A percentile compares a stretch with the other conserved stretches of the same genome.
Conservation (phyloP, 2,113 vertebrate genomes). For the Athene cunicularia region DNA sequence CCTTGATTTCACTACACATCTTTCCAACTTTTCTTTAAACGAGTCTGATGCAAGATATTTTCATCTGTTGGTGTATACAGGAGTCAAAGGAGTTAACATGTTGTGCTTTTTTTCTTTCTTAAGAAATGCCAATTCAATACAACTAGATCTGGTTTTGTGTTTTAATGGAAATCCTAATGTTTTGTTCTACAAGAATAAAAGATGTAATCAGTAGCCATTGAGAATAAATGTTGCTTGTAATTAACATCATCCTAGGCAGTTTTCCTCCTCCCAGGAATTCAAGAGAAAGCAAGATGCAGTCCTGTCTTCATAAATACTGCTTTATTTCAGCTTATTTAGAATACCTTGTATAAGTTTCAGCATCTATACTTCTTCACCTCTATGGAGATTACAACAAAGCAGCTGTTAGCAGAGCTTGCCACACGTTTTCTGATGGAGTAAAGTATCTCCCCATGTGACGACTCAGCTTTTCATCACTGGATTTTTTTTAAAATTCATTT, state of each 20-base stretch:
- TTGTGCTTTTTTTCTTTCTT: neutral
- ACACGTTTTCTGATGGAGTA: neutral
- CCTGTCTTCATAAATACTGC: neutral
- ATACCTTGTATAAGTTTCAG: neutral
- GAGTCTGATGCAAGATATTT: neutral
- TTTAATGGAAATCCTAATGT: neutral
- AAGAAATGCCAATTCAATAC: neutral
- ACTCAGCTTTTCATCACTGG: neutral
- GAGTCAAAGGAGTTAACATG: fast-evolving
- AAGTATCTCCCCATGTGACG: neutral
- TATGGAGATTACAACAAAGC: neutral
- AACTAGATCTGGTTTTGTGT: neutral
- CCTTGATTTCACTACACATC: neutral
- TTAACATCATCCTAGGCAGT: neutral
- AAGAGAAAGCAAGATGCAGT: neutral
- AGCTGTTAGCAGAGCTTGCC: neutral
- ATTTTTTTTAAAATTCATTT: neutral
- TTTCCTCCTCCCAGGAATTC: neutral
- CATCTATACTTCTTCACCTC: neutral
- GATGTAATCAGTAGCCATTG: neutral
- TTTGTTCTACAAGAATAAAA: neutral
- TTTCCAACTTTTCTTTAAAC: neutral
- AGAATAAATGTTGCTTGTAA: neutral
- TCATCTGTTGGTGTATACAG: neutral
- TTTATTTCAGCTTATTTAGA: neutral